Evolutionary conservation across 2,888 invertebrate species (phyloP), one percentile per base, ranked within the genome.

Genomic region (Pardosa pseudoannulata): DNA sequence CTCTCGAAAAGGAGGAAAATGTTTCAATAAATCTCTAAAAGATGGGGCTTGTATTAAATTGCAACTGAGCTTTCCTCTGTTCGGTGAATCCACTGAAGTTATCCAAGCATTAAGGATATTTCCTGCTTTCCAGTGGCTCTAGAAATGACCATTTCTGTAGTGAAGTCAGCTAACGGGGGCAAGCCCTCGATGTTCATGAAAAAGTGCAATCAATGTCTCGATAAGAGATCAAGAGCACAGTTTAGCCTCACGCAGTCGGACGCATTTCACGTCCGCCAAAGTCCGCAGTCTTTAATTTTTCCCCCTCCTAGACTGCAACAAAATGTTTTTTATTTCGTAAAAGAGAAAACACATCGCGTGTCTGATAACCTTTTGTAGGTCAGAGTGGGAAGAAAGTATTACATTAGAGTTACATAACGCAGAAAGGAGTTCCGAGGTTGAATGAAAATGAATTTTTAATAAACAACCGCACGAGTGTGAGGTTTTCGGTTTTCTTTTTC

Each of bases 361-460:
- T n/a, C 19, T 46, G 70, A 79, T 70, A 80, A 73, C 29, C 28
- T 32, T 73, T 80, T 68, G 74, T 74, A 31, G 81, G 81, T 81
- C 81, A 74, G 1, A 19, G n/a, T 29, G 19, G 16, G 73, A 23
- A 71, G 62, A 73, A 29, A 56, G 23, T 23, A 23, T 56, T 56
- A 56, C 23, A 23, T 56, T n/a, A 23, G 46, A 36, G 46, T 46
- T 46, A 16, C 46, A 46, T 46, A 46, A 46, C 36, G 36, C 2
- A 56, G 23, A 56, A 56, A 23, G 23, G 1, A 46, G 19, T 56
- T 56, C 11, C 16, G 5, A 56, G 56, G 23, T 56, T 1, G 46
- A 56, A 56, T 23, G 1, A 56, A 11, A 56, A 23, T 56, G 56
- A 56, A 23, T 56, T 23, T n/a, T 23, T 16, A 16, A 16, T 46